A percentile compares a stretch with the other conserved stretches of the same genome.
Conservation (phyloP, 2,113 vertebrate species). For the Otocyon megalotis region DNA sequence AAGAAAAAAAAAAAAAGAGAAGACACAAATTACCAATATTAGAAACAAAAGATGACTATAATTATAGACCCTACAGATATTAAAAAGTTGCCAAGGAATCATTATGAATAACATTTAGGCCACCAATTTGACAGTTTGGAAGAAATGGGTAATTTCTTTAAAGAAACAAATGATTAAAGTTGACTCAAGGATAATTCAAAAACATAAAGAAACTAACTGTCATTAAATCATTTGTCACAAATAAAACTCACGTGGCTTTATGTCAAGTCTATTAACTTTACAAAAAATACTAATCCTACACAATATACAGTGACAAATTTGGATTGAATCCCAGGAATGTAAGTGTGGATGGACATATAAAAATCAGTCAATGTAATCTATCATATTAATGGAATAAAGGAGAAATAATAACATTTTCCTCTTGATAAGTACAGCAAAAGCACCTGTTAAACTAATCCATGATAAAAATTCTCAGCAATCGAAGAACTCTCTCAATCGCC, state of each 20-base stretch:
- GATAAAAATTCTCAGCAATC: not conserved
- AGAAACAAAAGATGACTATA: not conserved
- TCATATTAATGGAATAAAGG: not conserved
- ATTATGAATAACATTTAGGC: not conserved
- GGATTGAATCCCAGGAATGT: not conserved
- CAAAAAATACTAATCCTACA: not conserved
- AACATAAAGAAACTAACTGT: not conserved
- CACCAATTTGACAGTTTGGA: not conserved
- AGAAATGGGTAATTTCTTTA: not conserved
- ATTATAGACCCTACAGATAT: not conserved
- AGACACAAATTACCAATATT: not conserved
- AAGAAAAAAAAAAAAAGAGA: not conserved
- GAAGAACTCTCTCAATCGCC: not conserved
- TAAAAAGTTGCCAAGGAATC: not conserved
- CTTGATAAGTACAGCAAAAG: not conserved
- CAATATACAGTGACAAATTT: not conserved
- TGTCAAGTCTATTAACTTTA: not conserved
- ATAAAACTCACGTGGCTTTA: conserved; percentile 7
- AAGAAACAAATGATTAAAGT: not conserved
- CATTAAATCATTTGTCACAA: not conserved
- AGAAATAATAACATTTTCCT: not conserved
- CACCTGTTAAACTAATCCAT: not conserved
- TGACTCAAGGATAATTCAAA: not conserved
- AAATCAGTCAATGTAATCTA: not conserved
- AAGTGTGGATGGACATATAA: not conserved